These are phyloP conservation scores for Spisula solida DNA, from an alignment of 2,888 invertebrate genomes.

Conservation along the genomic window DNA sequence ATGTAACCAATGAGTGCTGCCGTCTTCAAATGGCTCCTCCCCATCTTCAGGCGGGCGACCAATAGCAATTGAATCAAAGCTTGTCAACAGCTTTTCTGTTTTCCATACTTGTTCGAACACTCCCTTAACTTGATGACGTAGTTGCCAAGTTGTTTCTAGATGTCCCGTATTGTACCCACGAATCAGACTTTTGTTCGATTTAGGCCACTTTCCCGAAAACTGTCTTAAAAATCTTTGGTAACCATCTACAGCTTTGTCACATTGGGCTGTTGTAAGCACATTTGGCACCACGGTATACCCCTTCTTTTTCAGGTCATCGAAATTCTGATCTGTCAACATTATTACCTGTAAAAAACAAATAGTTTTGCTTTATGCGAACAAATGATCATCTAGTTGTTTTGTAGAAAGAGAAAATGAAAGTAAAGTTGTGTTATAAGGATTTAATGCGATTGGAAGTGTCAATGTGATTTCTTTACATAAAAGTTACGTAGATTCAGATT, in stretches of 20 bases:
- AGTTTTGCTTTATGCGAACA: too few species aligned
- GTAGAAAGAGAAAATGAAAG: too few species aligned
- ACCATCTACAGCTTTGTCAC: constrained; percentile 53
- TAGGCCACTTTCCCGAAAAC: constrained; percentile 42
- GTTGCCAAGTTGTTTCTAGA: constrained; percentile 72
- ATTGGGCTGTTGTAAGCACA: constrained; percentile 58
- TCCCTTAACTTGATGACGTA: constrained; percentile 68
- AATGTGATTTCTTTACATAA: too few species aligned
- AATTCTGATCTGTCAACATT: constrained; percentile 56
- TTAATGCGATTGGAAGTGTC: too few species aligned
- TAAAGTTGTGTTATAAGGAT: too few species aligned
- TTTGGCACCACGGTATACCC: constrained; percentile 65
- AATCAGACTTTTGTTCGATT: constrained; percentile 64
- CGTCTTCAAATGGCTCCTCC: constrained; percentile 46
- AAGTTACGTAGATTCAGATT: too few species aligned
- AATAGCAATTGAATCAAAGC: constrained; percentile 77
- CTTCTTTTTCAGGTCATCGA: constrained; percentile 61
- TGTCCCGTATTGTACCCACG: constrained; percentile 73
- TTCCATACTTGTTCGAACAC: constrained; percentile 76
- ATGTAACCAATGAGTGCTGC: constrained; percentile 70
- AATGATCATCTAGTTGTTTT: too few species aligned
- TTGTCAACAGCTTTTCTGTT: constrained; percentile 77
- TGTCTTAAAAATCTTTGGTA: constrained; percentile 61
- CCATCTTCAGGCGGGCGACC: constrained; percentile 76
- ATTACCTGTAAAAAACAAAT: neutral